Evolutionary conservation across 2,888 invertebrate species (phyloP), one percentile per base, ranked within the genome.

Genomic region (Drosophila diplacantha): DNA sequence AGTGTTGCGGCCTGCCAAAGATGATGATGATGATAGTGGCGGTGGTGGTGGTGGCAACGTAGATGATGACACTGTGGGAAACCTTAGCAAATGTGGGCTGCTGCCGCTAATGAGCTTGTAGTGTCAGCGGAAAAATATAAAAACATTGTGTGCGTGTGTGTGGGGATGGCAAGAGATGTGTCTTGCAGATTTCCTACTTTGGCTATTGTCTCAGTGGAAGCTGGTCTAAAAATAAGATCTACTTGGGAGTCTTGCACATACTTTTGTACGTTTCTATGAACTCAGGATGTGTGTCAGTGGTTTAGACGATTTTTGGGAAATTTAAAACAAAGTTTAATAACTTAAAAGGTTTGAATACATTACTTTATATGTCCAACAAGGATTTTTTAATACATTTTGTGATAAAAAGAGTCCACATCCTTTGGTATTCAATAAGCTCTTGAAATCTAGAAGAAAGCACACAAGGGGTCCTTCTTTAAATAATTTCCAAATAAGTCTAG

Each of bases 41-140:
- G 41, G 9, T 39, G 24, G 24, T 24, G 24, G 24, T 39, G 22
- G 39, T 41, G 41, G 41, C 41, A 5, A 41, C 24, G 43, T 43
- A 35, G 63, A 69, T 75, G 76, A 75, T 69, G 74, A 71, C 71
- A 75, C 82, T 78, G 78, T 78, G 78, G 78, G 84, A 78, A 78
- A 81, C 80, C 80, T 62, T 73, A 79, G 59, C 55, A 73, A 79
- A 71, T 79, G 78, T 81, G 63, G 78, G 78, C 68, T 75, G 69
- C 56, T 63, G 71, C 58, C 49, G 51, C 66, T 78, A 83, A 83
- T 77, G 76, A 78, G 82, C 79, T 81, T 64, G 75, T 70, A 56
- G 78, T 72, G 66, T 70, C 71, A 70, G 68, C 62, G 52, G 20
- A 67, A 53, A 47, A 44, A 47, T 31, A 39, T 22, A 34, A 46